Evolutionary conservation across 35 echinoderm and acorn worm genomes (phyloP), one percentile per base, ranked within the genome.

Genomic region (Ophiothrix spiculata): DNA sequence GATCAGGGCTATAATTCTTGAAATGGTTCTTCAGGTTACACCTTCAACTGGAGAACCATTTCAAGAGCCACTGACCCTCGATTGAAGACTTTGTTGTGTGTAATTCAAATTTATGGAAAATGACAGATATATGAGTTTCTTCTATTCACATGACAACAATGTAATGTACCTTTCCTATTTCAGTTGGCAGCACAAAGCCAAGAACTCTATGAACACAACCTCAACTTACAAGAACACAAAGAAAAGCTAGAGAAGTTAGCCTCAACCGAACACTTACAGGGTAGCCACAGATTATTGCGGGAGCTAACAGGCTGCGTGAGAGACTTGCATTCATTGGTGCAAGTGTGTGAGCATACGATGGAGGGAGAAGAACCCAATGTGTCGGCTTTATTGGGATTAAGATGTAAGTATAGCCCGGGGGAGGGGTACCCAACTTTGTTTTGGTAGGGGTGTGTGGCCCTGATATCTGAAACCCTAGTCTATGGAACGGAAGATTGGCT

Each of bases 111-210:
- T n/a, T n/a, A n/a, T n/a, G n/a, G n/a, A n/a, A n/a, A n/a, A n/a
- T n/a, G n/a, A n/a, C n/a, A n/a, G n/a, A n/a, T n/a, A n/a, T n/a
- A n/a, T n/a, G n/a, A n/a, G n/a, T n/a, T n/a, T n/a, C n/a, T n/a
- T n/a, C n/a, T n/a, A n/a, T n/a, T n/a, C n/a, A n/a, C n/a, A n/a
- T n/a, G n/a, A n/a, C n/a, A n/a, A n/a, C n/a, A n/a, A n/a, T n/a
- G n/a, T n/a, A n/a, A n/a, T 75, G 0, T 74, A 10, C 37, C 33
- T 77, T 64, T 21, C 73, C 0, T 35, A 29, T 74, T 39, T 21
- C 85, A 99, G 96, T 75, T 99, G 12, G 77, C 92, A 38, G 84
- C 78, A n/a, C 88, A 99, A 69, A 99, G 89, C 76, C 96, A 99
- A 79, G 96, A 99, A 33, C 39, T 99, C 21, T 86, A 94, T 16